Evolutionary conservation across 2,888 invertebrate genomes (phyloP).

Genomic region (Ophraella communa): DNA sequence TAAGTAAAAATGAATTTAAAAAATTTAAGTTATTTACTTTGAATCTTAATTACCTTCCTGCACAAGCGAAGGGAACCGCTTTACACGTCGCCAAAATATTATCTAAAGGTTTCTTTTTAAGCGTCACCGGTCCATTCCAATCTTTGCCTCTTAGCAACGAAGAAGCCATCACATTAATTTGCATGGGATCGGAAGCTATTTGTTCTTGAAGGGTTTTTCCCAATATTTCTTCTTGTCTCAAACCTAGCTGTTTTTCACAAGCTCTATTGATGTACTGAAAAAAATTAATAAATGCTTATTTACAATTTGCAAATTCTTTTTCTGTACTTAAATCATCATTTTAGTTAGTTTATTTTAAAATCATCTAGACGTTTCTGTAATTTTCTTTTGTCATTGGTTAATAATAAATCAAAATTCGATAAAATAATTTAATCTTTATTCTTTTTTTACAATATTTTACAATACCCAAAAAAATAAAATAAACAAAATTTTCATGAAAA

Average conservation of each 20-base stretch:
- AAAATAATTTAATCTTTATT: no score
- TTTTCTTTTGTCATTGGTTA: no score
- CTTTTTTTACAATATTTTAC: no score
- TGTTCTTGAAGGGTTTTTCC: slow-evolving; percentile 67
- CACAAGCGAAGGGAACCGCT: slow-evolving; percentile 76
- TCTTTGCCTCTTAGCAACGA: slow-evolving; percentile 73
- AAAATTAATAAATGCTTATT: background rate
- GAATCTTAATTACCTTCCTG: slow-evolving; percentile 66
- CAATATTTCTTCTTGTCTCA: slow-evolving; percentile 68
- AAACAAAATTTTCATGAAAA: no score
- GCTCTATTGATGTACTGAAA: slow-evolving; percentile 86
- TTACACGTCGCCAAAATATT: slow-evolving; percentile 75
- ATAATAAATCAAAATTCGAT: no score
- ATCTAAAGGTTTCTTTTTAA: slow-evolving; percentile 80
- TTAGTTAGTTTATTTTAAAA: no score
- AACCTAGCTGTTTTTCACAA: slow-evolving; percentile 83
- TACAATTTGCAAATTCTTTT: no score
- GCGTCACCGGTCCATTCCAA: slow-evolving; percentile 77
- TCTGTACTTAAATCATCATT: no score
- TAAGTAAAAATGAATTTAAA: background rate
- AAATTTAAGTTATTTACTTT: no score
- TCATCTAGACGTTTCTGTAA: no score
- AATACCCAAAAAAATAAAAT: no score
- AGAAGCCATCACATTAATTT: slow-evolving; percentile 66
- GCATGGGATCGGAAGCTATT: slow-evolving; percentile 59